Percentiles rank a stretch among this genome's conserved stretches.
phyloP scores from a whole-genome alignment of 2,888 invertebrate species.

The Tetragonula carbonaria region DNA sequence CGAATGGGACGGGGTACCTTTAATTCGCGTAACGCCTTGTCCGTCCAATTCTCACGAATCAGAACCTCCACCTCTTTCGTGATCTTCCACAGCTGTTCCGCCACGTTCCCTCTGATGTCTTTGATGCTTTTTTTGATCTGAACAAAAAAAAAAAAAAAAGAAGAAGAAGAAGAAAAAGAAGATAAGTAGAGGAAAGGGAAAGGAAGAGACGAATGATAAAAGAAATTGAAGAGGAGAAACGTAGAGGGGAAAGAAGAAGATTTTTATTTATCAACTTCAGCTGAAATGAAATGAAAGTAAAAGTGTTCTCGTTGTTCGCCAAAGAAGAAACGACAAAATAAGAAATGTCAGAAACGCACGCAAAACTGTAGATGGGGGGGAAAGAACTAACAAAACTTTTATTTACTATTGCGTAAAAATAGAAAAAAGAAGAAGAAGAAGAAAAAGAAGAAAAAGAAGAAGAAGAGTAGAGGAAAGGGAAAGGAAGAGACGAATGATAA shows the following conservation, averaged over 20 bases:
- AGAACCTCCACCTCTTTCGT: slow-evolving; percentile 88
- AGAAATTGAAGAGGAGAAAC: not conserved
- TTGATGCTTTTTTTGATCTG: slow-evolving; percentile 92
- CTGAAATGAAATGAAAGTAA: too few relatives aligned
- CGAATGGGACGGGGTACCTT: slow-evolving; percentile 73
- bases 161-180: not conserved
- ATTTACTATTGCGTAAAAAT: too few relatives aligned
- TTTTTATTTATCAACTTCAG: too few relatives aligned
- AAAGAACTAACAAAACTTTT: too few relatives aligned
- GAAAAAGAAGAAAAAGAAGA: not conserved
- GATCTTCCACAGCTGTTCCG: slow-evolving; percentile 91
- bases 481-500: not conserved
- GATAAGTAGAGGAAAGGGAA: not conserved
- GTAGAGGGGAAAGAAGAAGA: not conserved
- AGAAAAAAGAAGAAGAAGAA: too few relatives aligned
- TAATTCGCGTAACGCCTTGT: slow-evolving; percentile 86
- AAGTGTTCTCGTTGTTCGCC: too few relatives aligned
- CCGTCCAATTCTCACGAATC: slow-evolving; percentile 92
- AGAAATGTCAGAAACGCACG: too few relatives aligned
- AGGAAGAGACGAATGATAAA: too few relatives aligned
- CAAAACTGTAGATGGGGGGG: too few relatives aligned
- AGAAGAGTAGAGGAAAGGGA: too few relatives aligned
- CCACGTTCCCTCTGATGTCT: slow-evolving; percentile 89
- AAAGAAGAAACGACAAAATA: too few relatives aligned
- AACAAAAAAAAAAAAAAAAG: slow-evolving; percentile 10